phyloP scores from a whole-genome alignment of 2,113 vertebrate species.

The Nibea coibor region DNA sequence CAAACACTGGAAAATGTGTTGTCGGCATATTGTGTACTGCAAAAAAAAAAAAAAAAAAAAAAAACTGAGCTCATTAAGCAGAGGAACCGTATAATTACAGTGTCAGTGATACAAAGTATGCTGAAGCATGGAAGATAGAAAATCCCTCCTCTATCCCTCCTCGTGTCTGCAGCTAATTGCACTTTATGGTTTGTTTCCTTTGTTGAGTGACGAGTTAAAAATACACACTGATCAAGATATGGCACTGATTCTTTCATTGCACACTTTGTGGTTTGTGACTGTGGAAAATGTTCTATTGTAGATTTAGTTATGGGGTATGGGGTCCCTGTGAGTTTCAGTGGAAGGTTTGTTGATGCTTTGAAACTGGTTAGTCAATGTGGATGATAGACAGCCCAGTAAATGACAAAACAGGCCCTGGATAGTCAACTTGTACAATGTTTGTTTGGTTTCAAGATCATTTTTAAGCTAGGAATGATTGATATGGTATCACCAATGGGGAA shows the following conservation, averaged over 20 bases:
- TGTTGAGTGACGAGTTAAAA: slow-evolving; percentile 6
- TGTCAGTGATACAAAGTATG: slow-evolving; percentile 54
- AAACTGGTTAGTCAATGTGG: neutral
- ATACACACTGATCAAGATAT: slow-evolving; percentile 10
- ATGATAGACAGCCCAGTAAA: neutral
- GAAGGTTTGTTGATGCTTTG: neutral
- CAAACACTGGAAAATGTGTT: slow-evolving; percentile 76
- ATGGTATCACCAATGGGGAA: neutral
- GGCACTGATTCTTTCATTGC: slow-evolving; percentile 2
- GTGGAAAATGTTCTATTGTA: neutral
- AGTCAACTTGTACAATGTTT: neutral
- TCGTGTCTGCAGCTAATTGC: slow-evolving; percentile 35
- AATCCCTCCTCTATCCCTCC: slow-evolving; percentile 23
- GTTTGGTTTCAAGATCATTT: neutral
- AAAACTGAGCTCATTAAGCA: slow-evolving; percentile 44
- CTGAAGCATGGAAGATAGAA: slow-evolving; percentile 42
- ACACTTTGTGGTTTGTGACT: neutral
- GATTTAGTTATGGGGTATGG: neutral
- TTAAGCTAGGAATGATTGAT: neutral
- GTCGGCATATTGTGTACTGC: slow-evolving; percentile 61
- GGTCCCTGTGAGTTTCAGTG: neutral
- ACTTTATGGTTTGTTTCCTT: slow-evolving; percentile 32
- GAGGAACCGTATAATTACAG: slow-evolving; percentile 55
- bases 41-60: slow-evolving; percentile 32
- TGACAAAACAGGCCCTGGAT: neutral